Base-by-base conservation (phyloP, 2,113 vertebrate genomes). In the Telmatochromis sp. region DNA sequence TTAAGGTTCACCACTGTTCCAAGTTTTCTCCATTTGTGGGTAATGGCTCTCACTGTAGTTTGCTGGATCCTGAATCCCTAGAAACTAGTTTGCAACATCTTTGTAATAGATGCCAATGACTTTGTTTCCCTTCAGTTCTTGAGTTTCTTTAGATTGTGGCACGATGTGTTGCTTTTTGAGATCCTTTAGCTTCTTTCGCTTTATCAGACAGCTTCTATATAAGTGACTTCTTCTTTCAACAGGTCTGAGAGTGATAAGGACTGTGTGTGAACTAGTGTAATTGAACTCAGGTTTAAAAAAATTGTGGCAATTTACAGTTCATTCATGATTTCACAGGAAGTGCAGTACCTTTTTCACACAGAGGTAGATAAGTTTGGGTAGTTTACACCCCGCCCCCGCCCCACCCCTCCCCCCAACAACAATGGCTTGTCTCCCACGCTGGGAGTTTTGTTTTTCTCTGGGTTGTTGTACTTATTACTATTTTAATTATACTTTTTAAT, bases 221-320 rank as follows among this genome's bases (percentile, higher is more conserved):
- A 13, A 65, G 11, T 37, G 33, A 21, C 17, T 37, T 65, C 31
- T 65, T 65, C 17, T n/a, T 65, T 65, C 17, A 65, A 2, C 60
- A 1, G 10, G 60, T 35, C 60, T 65, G 17, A 0, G 0, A 65
- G 31, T 65, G 0, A 35, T 35, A 65, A 0, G 31, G 1, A 12
- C 8, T 65, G 17, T 35, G 60, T 65, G 31, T 65, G 60, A 35
- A 35, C 9, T 35, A 35, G 17, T 65, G 31, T 35, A 65, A 65
- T n/a, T 65, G 2, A 65, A 35, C 60, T 65, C 31, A 0, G 17
- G 31, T 65, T 7, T 19, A 0, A n/a, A 65, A 19, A 55, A 5
- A 1, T 0, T n/a, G 60, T 65, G 60, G 31, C 31, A 5, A 35
- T 65, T 5, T 3, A 65, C 60, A 65, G 31, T 35, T 65, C 17